Percentiles rank a stretch among this genome's conserved stretches.
These are phyloP conservation scores for Hydrotaea cyrtoneurina DNA, from an alignment of 2,888 invertebrate genomes.

Conservation along the genomic window DNA sequence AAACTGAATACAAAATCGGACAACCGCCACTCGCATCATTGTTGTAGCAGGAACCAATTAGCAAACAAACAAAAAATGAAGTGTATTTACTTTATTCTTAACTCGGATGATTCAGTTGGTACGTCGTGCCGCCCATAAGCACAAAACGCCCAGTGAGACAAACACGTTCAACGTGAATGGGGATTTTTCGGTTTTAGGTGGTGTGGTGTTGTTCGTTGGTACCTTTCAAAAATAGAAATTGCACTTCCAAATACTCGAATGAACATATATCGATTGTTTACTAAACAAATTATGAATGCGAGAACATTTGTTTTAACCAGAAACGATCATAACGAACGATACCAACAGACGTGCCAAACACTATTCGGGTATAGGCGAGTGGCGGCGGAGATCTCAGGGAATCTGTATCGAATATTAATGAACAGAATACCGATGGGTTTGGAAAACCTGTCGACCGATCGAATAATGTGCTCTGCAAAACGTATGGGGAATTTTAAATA, in stretches of 20 bases:
- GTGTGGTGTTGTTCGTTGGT: neutral
- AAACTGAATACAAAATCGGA: too few relatives aligned
- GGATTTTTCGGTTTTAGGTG: too few relatives aligned
- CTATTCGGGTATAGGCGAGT: neutral
- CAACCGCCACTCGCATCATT: too few relatives aligned
- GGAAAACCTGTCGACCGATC: neutral
- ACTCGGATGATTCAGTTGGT: neutral
- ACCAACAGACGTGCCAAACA: constrained; percentile 34
- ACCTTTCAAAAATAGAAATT: neutral
- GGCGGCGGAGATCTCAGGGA: constrained; percentile 15
- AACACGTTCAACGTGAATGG: too few relatives aligned
- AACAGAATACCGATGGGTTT: constrained; percentile 4
- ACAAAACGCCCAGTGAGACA: neutral
- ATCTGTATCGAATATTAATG: constrained; percentile 33
- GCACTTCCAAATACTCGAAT: neutral
- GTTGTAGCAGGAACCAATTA: too few relatives aligned
- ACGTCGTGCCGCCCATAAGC: too few relatives aligned
- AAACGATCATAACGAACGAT: neutral
- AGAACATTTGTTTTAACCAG: neutral
- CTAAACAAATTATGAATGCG: constrained; percentile 10
- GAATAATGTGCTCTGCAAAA: constrained; percentile 25
- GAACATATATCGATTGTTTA: constrained; percentile 9
- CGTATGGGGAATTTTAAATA: constrained; percentile 51
- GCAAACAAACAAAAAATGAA: neutral
- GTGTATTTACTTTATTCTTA: constrained; percentile 8